Conservation (phyloP, 1,140 invertebrate species). For the Drosophila mauritiana region DNA sequence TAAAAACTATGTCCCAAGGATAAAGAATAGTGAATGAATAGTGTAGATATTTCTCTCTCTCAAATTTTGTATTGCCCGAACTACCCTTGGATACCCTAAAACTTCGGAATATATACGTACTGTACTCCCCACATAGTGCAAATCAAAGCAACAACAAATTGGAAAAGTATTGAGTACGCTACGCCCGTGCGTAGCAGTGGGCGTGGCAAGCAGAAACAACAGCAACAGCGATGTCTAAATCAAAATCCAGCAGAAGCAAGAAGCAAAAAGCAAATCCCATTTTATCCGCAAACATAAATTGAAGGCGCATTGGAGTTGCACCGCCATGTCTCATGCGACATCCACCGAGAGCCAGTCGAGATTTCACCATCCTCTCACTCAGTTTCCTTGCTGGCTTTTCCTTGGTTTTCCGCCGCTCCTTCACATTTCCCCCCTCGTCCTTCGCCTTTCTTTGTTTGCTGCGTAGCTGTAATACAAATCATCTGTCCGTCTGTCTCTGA, state of each 20-base stretch:
- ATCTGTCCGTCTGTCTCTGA: slow-evolving; percentile 40
- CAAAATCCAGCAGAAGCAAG: slow-evolving; percentile 60
- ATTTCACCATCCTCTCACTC: slow-evolving; percentile 25
- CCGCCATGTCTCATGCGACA: slow-evolving; percentile 67
- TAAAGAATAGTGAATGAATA: too few species aligned
- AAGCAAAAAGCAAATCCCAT: slow-evolving; percentile 76
- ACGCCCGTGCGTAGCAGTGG: slow-evolving; percentile 45
- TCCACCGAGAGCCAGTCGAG: slow-evolving; percentile 22
- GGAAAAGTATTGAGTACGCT: slow-evolving; percentile 64
- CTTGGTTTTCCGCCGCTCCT: slow-evolving; percentile 13
- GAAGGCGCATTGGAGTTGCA: slow-evolving; percentile 76
- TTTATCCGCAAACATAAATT: slow-evolving; percentile 83
- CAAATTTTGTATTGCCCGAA: too few species aligned
- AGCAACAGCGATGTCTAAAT: slow-evolving; percentile 62
- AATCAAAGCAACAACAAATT: slow-evolving; percentile 82
- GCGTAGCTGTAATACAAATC: slow-evolving; percentile 75
- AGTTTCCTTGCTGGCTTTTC: slow-evolving; percentile 25
- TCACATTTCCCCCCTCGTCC: slow-evolving; percentile 21
- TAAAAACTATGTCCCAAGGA: too few species aligned
- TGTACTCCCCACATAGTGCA: slow-evolving; percentile 50
- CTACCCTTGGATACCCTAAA: slow-evolving; percentile 10
- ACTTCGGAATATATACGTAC: slow-evolving; percentile 18
- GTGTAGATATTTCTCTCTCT: too few species aligned
- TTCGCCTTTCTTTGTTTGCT: slow-evolving; percentile 54
- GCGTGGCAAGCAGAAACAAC: slow-evolving; percentile 18